Conservation (phyloP, 2,113 vertebrate species). For the Platysternon megacephalum region DNA sequence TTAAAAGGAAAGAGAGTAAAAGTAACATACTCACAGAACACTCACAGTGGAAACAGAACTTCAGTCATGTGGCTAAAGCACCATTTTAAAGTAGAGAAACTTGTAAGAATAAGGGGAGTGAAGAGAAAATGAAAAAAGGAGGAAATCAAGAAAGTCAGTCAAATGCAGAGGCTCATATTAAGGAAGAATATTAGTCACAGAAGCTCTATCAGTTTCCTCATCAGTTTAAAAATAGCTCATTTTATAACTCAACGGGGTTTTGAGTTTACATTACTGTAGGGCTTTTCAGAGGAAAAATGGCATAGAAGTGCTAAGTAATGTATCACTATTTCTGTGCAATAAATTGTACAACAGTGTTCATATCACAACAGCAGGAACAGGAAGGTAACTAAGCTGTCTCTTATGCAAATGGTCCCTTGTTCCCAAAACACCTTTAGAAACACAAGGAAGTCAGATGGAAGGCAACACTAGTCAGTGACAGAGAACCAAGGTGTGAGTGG, state of each 20-base stretch:
- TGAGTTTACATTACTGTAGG: neutral
- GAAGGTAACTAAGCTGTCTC: neutral
- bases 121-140: no score
- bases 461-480: neutral
- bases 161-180: neutral
- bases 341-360: neutral
- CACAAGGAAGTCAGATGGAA: neutral
- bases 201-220: neutral
- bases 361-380: neutral
- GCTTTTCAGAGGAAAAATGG: neutral
- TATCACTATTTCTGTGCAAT: neutral
- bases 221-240: neutral
- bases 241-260: neutral
- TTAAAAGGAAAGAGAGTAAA: neutral
- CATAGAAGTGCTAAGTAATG: neutral
- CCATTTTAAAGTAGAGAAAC: neutral
- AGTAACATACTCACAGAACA: neutral
- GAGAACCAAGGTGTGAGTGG: neutral
- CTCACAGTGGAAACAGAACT: neutral
- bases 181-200: neutral
- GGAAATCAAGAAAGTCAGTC: neutral
- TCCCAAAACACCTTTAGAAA: slow-evolving; percentile 8
- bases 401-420: slow-evolving; percentile 39
- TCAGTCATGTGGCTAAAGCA: neutral
- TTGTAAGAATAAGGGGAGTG: no score